A percentile compares a stretch with the other conserved stretches of the same genome.
Evolutionary conservation across 2,113 vertebrate genomes (phyloP).

Genomic region (Bolborhynchus lineola): DNA sequence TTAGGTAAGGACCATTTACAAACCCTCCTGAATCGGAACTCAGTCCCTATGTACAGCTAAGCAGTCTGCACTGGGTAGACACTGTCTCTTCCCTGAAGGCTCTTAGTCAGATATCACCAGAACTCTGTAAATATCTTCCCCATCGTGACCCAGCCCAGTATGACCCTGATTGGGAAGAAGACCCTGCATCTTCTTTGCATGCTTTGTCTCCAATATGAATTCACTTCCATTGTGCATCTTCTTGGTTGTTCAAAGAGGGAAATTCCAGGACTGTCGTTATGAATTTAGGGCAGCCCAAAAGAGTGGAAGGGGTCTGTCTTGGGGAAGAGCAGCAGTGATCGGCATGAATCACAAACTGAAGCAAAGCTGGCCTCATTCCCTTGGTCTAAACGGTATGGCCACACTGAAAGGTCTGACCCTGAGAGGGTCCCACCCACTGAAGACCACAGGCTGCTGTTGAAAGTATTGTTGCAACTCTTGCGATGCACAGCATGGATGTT

Average conservation of each 20-base stretch:
- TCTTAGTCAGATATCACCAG: not conserved
- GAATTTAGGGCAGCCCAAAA: not conserved
- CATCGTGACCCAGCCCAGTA: not conserved
- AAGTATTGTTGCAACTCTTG: not conserved
- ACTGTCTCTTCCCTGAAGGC: not conserved
- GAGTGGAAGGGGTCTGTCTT: not conserved
- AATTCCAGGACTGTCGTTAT: not conserved
- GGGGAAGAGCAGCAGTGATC: not conserved
- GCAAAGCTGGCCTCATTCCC: not conserved
- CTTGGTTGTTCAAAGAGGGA: not conserved
- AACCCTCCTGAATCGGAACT: not conserved
- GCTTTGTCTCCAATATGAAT: not conserved
- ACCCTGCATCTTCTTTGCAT: not conserved
- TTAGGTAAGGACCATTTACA: not conserved
- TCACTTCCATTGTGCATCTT: not conserved
- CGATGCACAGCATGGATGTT: not conserved
- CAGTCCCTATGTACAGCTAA: not conserved
- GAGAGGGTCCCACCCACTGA: too few species aligned
- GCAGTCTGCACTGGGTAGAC: not conserved
- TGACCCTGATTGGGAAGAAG: not conserved
- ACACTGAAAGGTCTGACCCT: not conserved
- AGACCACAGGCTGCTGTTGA: not conserved
- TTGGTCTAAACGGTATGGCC: not conserved
- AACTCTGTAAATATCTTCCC: not conserved
- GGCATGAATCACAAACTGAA: not conserved